These are phyloP conservation scores for Pterocles gutturalis DNA, from an alignment of 2,113 vertebrate species.

Conservation along the genomic window DNA sequence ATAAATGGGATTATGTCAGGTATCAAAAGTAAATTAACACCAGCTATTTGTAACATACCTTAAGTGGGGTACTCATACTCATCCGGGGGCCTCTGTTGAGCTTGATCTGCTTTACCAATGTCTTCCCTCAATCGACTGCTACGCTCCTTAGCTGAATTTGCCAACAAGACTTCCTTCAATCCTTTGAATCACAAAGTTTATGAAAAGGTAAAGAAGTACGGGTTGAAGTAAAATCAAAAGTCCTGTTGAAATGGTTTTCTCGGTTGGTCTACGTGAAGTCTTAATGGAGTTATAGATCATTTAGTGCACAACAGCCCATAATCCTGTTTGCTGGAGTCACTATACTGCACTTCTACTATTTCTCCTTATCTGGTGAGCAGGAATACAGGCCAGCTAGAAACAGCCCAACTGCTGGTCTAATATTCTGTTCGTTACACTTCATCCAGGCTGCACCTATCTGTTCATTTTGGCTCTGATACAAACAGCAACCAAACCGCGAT, in stretches of 20 bases:
- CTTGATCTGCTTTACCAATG: background rate
- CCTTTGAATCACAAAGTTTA: background rate
- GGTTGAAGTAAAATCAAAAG: background rate
- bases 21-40: background rate
- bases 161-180: background rate
- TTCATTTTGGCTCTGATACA: background rate
- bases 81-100: background rate
- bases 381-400: background rate
- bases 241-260: background rate
- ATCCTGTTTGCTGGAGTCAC: background rate
- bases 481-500: fast-evolving
- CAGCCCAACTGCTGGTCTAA: background rate
- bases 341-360: background rate
- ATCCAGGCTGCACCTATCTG: background rate
- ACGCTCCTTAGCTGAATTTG: background rate
- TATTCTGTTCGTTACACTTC: background rate
- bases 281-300: fast-evolving
- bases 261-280: background rate
- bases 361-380: background rate
- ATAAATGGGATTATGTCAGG: background rate
- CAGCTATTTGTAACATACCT: background rate
- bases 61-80: background rate
- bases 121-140: background rate
- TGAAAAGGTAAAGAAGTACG: background rate
- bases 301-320: background rate